Percentiles rank a stretch among this genome's conserved stretches.
phyloP scores from a whole-genome alignment of 2,888 invertebrate genomes.

The Onchidella celtica region DNA sequence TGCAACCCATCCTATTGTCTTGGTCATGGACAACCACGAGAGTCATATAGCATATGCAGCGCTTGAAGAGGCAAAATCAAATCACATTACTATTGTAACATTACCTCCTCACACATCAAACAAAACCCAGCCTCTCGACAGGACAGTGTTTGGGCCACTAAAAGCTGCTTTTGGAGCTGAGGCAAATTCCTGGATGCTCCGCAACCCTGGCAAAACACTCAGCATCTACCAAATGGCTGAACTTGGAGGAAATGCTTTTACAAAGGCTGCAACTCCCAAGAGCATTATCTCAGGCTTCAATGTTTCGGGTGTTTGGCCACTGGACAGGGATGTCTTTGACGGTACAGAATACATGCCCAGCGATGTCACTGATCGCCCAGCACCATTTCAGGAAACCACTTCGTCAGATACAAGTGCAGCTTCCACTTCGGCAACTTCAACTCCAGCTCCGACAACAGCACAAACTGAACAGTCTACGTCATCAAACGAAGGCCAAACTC shows the following conservation, averaged over 20 bases:
- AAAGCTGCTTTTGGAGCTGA: constrained; percentile 37
- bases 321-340: constrained; percentile 29
- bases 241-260: constrained; percentile 25
- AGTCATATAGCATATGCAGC: not conserved
- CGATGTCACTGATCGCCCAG: constrained; percentile 23
- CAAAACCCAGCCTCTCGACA: constrained; percentile 47
- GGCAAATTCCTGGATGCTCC: constrained; percentile 42
- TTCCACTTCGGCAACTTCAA: too few relatives aligned
- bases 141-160: constrained; percentile 38
- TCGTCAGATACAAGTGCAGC: too few relatives aligned
- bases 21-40: constrained; percentile 7
- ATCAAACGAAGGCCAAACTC: too few relatives aligned
- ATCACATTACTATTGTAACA: constrained; percentile 26
- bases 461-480: too few relatives aligned
- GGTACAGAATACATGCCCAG: constrained; percentile 34
- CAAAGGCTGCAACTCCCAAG: constrained; percentile 27
- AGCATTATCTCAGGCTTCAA: constrained; percentile 23
- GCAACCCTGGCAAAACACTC: constrained; percentile 33
- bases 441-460: not conserved
- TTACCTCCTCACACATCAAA: constrained; percentile 47
- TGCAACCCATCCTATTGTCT: constrained; percentile 35
- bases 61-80: not conserved
- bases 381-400: too few relatives aligned
- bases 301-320: constrained; percentile 39
- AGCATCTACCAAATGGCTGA: constrained; percentile 40